Conservation (phyloP, 2,888 invertebrate genomes). For the Synergus itoensis region DNA sequence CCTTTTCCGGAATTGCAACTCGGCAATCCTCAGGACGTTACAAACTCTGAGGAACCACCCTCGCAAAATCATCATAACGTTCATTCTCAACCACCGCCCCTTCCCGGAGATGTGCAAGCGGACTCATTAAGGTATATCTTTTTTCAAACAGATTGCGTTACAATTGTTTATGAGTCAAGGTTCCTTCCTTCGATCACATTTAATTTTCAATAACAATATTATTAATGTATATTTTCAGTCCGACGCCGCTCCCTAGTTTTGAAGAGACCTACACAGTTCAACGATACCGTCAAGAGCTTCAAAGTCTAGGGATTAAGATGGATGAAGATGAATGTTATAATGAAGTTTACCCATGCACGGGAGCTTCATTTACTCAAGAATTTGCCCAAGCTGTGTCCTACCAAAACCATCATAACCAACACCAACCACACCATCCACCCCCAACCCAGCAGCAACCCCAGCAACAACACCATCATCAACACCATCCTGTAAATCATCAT, state of each 20-base stretch:
- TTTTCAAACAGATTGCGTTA: conserved; percentile 6
- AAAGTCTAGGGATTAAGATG: conserved; percentile 88
- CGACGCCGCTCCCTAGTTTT: conserved; percentile 89
- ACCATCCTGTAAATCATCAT: conserved; percentile 74
- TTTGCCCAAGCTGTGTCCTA: conserved; percentile 65
- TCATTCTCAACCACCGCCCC: conserved; percentile 67
- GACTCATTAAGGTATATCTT: conserved; percentile 71
- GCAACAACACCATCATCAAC: conserved; percentile 69
- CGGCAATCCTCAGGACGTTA: conserved; percentile 70
- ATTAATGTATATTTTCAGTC: conserved; percentile 69
- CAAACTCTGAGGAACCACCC: conserved; percentile 68
- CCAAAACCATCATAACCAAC: conserved; percentile 66
- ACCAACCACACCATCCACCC: conserved; percentile 54
- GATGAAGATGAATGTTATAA: conserved; percentile 89
- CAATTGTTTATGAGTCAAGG: not conserved
- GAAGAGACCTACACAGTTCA: conserved; percentile 92
- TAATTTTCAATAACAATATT: not conserved
- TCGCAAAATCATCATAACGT: conserved; percentile 72
- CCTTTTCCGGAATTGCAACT: conserved; percentile 85
- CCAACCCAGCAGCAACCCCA: conserved; percentile 61
- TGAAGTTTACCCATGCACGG: conserved; percentile 73
- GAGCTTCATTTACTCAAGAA: conserved; percentile 67
- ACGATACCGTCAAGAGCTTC: conserved; percentile 83
- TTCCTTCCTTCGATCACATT: not conserved
- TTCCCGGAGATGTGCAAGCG: conserved; percentile 71